These are phyloP conservation scores for Pelochelys cantorii DNA, from an alignment of 2,797 vertebrate genomes.

Conservation along the genomic window DNA sequence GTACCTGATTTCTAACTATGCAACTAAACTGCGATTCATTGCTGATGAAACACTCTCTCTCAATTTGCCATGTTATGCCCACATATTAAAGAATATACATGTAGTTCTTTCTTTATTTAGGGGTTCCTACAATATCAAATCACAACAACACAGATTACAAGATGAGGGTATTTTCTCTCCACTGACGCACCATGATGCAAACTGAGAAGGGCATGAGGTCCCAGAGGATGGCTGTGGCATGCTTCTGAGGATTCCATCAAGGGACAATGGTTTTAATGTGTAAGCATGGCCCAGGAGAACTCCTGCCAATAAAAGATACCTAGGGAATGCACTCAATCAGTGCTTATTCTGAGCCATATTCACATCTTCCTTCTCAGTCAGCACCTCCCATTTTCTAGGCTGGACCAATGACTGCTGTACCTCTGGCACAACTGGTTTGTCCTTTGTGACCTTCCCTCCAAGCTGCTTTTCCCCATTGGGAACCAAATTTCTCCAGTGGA, in stretches of 20 bases:
- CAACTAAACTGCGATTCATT: neutral
- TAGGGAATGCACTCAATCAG: neutral
- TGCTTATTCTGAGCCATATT: neutral
- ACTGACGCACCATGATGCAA: neutral
- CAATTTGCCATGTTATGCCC: neutral
- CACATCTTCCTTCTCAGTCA: neutral
- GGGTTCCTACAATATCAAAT: neutral
- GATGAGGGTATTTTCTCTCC: too few relatives aligned
- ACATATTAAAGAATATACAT: neutral
- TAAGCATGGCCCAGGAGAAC: neutral
- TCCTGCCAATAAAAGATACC: neutral
- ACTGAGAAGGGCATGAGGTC: neutral
- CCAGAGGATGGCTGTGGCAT: neutral
- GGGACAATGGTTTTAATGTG: neutral
- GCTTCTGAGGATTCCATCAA: neutral
- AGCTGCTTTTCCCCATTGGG: neutral
- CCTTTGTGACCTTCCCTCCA: neutral
- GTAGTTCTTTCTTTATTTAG: neutral
- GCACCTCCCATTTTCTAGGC: neutral
- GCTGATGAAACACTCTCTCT: neutral
- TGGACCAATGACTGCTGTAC: neutral
- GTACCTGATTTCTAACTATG: neutral
- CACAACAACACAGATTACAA: neutral
- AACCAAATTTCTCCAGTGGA: rapidly evolving
- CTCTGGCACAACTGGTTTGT: neutral